Evolutionary conservation across 1,140 invertebrate species (phyloP).

Genomic region (Plectus sambesii): DNA sequence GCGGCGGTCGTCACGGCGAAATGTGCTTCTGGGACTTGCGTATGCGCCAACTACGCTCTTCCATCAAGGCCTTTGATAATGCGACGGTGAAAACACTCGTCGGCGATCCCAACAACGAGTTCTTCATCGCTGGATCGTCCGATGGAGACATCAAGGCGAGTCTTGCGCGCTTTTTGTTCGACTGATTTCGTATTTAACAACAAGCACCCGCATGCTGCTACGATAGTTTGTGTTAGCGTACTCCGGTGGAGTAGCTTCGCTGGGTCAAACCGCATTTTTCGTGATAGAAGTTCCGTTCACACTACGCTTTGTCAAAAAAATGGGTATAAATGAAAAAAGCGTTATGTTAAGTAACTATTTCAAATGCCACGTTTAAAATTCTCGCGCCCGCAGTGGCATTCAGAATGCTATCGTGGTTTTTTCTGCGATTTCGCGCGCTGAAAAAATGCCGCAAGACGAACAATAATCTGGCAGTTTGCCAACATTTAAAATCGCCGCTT

Average conservation of each 20-base stretch:
- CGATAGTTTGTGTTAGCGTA: too few relatives aligned
- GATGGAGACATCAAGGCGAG: constrained; percentile 94
- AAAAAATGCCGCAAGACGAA: too few relatives aligned
- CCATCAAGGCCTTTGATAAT: constrained; percentile 56
- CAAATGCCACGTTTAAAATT: background rate
- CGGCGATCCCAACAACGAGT: constrained; percentile 83
- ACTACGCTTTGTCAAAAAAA: too few relatives aligned
- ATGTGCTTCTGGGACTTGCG: constrained; percentile 69
- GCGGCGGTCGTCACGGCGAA: constrained; percentile 87
- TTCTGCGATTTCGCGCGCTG: too few relatives aligned
- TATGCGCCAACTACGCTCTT: constrained; percentile 70
- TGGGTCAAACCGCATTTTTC: too few relatives aligned
- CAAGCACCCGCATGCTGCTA: background rate
- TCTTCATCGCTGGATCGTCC: constrained; percentile 90
- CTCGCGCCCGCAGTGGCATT: background rate
- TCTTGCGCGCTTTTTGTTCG: background rate
- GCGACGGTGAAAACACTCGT: constrained; percentile 79
- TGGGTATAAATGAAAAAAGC: too few relatives aligned
- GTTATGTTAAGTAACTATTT: too few relatives aligned
- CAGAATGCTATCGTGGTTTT: background rate
- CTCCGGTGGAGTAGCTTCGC: too few relatives aligned
- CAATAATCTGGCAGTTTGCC: too few relatives aligned
- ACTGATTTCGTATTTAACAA: too few relatives aligned
- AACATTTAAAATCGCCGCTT: too few relatives aligned
- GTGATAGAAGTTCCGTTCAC: too few relatives aligned